These are phyloP conservation scores for Cryptocheilus praepositus DNA, from an alignment of 2,888 invertebrate species.

Conservation along the genomic window DNA sequence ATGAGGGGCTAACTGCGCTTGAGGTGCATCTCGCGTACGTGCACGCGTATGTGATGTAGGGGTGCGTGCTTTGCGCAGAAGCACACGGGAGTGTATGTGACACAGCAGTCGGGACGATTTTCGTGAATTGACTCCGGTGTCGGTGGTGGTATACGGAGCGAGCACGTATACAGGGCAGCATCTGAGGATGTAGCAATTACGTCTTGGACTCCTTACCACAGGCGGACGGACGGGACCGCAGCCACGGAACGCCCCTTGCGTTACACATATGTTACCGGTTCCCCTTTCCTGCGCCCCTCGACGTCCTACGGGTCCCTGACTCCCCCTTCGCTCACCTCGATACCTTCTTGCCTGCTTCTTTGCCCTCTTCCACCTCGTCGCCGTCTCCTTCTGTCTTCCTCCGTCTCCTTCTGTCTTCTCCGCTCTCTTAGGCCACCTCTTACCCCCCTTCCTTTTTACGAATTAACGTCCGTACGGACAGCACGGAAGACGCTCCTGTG, in stretches of 20 bases:
- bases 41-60: neutral
- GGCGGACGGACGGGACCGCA: conserved; percentile 69
- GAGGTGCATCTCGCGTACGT: conserved; percentile 6
- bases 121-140: conserved; percentile 53
- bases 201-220: conserved; percentile 61
- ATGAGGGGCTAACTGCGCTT: conserved; percentile 2
- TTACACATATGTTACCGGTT: conserved; percentile 73
- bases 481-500: conserved; percentile 60
- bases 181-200: conserved; percentile 72
- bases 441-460: conserved; percentile 19
- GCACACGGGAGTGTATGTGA: neutral
- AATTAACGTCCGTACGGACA: conserved; percentile 49
- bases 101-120: conserved; percentile 51
- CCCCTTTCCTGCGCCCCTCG: conserved; percentile 38
- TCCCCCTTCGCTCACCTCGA: conserved; percentile 39
- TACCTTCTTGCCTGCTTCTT: neutral
- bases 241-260: conserved; percentile 73
- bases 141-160: conserved; percentile 42
- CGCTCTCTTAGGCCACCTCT: neutral
- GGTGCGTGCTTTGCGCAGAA: neutral
- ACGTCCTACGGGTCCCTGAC: conserved; percentile 27
- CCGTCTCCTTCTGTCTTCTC: neutral
- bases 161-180: conserved; percentile 50
- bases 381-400: conserved; percentile 40
- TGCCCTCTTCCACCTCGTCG: conserved; percentile 35